Conservation (phyloP, 30 jellyfish, hydroid and myxozoan genomes). For the Aurelia aurita complex sp. Pacific region DNA sequence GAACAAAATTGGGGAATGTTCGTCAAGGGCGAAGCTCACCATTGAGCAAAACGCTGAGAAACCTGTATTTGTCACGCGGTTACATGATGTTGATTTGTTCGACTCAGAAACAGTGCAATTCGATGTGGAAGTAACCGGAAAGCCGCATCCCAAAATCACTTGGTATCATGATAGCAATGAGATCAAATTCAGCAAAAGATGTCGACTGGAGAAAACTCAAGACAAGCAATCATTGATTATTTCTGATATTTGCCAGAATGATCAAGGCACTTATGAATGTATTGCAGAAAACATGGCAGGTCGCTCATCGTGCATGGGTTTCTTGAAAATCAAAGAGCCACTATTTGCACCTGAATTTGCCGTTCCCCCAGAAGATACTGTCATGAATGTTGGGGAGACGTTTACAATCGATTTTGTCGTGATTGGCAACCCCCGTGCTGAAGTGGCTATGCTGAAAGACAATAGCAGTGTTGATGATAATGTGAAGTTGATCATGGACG, state of each 20-base stretch:
- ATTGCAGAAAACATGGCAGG: constrained; percentile 92
- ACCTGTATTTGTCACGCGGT: constrained; percentile 55
- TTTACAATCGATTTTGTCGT: constrained; percentile 72
- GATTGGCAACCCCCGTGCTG: constrained; percentile 86
- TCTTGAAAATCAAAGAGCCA: constrained; percentile 68
- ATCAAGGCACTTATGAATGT: constrained; percentile 90
- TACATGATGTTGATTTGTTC: constrained; percentile 45
- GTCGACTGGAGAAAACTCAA: constrained; percentile 46
- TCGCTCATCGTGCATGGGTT: constrained; percentile 68
- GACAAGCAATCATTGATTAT: constrained; percentile 62
- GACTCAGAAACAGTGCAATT: constrained; percentile 64
- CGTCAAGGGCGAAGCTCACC: constrained; percentile 68
- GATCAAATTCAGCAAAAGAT: constrained; percentile 54
- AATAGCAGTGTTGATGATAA: constrained; percentile 53
- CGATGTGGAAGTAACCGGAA: constrained; percentile 70
- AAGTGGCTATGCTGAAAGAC: constrained; percentile 72
- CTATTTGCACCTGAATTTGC: constrained; percentile 82
- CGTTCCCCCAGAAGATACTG: constrained; percentile 66
- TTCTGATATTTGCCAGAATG: constrained; percentile 59
- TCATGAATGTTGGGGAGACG: constrained; percentile 50
- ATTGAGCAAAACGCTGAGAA: constrained; percentile 57
- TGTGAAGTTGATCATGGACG: constrained; percentile 56
- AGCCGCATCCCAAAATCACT: constrained; percentile 84
- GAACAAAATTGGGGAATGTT: constrained; percentile 84
- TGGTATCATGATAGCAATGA: constrained; percentile 85